These are phyloP conservation scores for Mesaphorura yosii DNA, from an alignment of 1,140 invertebrate genomes.

Conservation along the genomic window DNA sequence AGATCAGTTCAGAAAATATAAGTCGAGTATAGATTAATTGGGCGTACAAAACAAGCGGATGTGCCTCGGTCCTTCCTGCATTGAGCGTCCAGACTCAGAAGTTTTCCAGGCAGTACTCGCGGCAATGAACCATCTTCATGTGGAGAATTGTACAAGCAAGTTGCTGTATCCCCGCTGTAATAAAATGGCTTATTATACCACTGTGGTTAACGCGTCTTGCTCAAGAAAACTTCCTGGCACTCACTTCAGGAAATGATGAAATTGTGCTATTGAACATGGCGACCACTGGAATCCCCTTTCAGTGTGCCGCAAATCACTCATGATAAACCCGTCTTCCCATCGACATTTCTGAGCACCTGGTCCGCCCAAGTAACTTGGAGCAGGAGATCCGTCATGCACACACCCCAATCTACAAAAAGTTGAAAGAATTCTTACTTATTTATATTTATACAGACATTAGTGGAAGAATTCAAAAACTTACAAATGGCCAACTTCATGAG, in stretches of 20 bases:
- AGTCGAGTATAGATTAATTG: slow-evolving; percentile 11
- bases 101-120: slow-evolving; percentile 73
- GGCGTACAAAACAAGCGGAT: slow-evolving; percentile 70
- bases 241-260: slow-evolving; percentile 91
- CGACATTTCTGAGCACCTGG: slow-evolving; percentile 89
- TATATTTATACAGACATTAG: slow-evolving; percentile 2
- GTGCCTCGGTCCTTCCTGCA: slow-evolving; percentile 86
- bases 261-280: slow-evolving; percentile 81
- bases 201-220: not conserved
- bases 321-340: slow-evolving; percentile 93
- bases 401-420: slow-evolving; percentile 61
- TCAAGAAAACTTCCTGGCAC: slow-evolving; percentile 33
- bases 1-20: not conserved
- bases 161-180: slow-evolving; percentile 78
- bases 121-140: slow-evolving; percentile 84
- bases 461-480: slow-evolving; percentile 47
- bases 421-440: slow-evolving; percentile 7
- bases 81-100: slow-evolving; percentile 80
- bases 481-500: slow-evolving; percentile 93
- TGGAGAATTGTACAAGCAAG: slow-evolving; percentile 82
- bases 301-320: slow-evolving; percentile 86
- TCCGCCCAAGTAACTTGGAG: slow-evolving; percentile 82
- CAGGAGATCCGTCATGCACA: slow-evolving; percentile 87
- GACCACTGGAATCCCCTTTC: slow-evolving; percentile 92
- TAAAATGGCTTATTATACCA: slow-evolving; percentile 28